Base-by-base conservation (phyloP, 2,888 invertebrate genomes). In the Caenorhabditis becei region DNA sequence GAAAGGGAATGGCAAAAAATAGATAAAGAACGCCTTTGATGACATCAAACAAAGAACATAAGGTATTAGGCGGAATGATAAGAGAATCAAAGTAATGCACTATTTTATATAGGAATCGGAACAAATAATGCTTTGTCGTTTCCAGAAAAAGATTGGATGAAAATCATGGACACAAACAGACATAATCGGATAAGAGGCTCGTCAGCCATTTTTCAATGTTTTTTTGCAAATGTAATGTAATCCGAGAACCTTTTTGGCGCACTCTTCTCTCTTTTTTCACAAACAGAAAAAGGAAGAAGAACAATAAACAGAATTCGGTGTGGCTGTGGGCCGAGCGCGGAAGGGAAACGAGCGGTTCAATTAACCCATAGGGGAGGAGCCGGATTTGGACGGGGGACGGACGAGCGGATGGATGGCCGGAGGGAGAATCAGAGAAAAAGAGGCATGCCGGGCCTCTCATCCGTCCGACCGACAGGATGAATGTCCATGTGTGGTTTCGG, bases 321-420 rank as follows among this genome's bases (percentile, higher is more conserved):
- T 18, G 28, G n/a, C 67, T 23, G 23, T 37, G 8, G 16, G 47
- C 23, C 23, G 41, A 41, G 41, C 41, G 47, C 26, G 28, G 53
- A n/a, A 47, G 23, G 61, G 63, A 67, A 63, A 58, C 63, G 56
- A 63, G 75, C 75, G 58, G 77, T 77, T 70, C 77, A 77, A 77
- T 78, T 71, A 78, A 78, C 69, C 62, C 67, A 77, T 56, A 49
- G 77, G 69, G 77, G 59, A 51, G 78, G 66, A 71, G 70, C 70
- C 58, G 69, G 69, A 69, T 77, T 77, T 77, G 69, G 66, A n/a
- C n/a, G 65, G 20, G 23, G 35, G 53, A 49, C 32, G 49, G 26
- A 63, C n/a, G 18, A 49, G 35, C 26, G 41, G 41, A 51, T 20
- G 37, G 35, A 41, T 41, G 37, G 24, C 24, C 35, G 7, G 44